Evolutionary conservation across 2,888 invertebrate genomes (phyloP), one percentile per base, ranked within the genome.

Genomic region (Tyria jacobaeae): DNA sequence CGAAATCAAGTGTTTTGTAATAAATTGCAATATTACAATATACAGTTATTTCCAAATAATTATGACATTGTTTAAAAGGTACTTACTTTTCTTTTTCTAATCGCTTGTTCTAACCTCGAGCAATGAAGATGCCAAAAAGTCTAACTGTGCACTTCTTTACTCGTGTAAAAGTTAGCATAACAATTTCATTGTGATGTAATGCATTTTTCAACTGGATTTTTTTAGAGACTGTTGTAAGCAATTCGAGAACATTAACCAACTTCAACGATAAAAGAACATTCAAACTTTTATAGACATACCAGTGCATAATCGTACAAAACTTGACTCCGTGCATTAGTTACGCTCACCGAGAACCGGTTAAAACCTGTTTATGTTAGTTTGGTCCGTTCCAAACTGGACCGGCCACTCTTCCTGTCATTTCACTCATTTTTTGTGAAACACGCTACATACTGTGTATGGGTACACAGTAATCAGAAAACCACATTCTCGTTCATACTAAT

Each of bases 351-450:
- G 53, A 60, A 76, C 85, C 76, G 75, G 79, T 78, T 74, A 50
- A 14, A 75, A 80, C 84, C 75, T 71, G 82, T 85, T 77, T 41
- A n/a, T 62, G 68, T 78, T 71, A 70, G 74, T 75, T 66, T 47
- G 54, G 60, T 60, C 76, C 68, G 73, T 53, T 62, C 25, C 53
- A 62, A 79, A 79, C 81, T 74, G 74, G 81, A 77, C 67, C 57
- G 76, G 76, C 71, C 85, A 81, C 81, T 85, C 84, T 86, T 87
- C 85, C 88, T 84, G 85, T 84, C 85, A 80, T 86, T 88, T 84
- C 84, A 82, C 80, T 85, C 76, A 70, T 78, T 84, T 83, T 82
- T 79, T 75, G 72, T 68, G 68, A 71, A 77, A 71, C 75, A 70
- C 24, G 47, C 66, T 64, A 64, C 75, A 68, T 71, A 64, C 70